Percentiles rank a stretch among this genome's conserved stretches.
Evolutionary conservation across 2,888 invertebrate species (phyloP).

Genomic region (Erebia ligea): DNA sequence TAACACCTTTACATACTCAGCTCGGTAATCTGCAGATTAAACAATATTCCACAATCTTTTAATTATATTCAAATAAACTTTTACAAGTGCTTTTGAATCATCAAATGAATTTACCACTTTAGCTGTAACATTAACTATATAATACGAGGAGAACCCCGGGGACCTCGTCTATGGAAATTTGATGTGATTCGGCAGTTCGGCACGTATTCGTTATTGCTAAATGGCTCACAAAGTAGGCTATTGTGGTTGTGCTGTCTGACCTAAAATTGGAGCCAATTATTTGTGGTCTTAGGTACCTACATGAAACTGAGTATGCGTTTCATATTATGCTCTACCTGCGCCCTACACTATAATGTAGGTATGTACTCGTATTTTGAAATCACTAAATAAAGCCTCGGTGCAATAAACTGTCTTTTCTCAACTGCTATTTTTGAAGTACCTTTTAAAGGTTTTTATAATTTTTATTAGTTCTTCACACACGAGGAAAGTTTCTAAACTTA

Average conservation of each 20-base stretch:
- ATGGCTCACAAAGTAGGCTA: constrained; percentile 10
- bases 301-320: constrained; percentile 3
- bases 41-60: too few relatives aligned
- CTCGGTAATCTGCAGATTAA: too few relatives aligned
- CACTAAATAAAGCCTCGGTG: neutral
- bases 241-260: constrained; percentile 15
- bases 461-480: too few relatives aligned
- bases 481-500: too few relatives aligned
- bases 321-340: neutral
- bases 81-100: too few relatives aligned
- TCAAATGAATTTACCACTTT: neutral
- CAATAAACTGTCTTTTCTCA: neutral
- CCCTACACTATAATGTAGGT: neutral
- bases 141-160: neutral
- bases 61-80: too few relatives aligned
- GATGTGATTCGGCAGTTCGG: constrained; percentile 13
- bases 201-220: constrained; percentile 15
- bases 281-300: constrained; percentile 6
- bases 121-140: neutral
- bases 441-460: too few relatives aligned
- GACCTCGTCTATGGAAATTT: neutral
- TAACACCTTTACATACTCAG: too few relatives aligned
- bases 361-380: neutral
- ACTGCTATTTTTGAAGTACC: neutral
- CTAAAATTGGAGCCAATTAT: constrained; percentile 12